Evolutionary conservation across 2,888 invertebrate species (phyloP), one percentile per base, ranked within the genome.

Genomic region (Desoria tigrina): DNA sequence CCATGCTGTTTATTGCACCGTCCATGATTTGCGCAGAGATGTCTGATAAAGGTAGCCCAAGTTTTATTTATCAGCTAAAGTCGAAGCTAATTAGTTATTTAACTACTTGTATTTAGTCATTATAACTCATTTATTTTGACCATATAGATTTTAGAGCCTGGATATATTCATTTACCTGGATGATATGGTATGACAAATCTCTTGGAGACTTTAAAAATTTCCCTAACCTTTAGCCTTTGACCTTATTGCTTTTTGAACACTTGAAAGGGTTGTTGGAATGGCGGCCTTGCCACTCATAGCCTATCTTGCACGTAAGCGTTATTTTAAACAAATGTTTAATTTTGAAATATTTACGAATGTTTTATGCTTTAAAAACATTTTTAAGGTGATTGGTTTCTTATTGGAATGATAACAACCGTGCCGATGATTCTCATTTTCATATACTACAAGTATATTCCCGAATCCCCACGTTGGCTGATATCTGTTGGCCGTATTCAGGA

Each of bases 261-360:
- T n/a, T n/a, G n/a, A n/a, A n/a, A n/a, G n/a, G n/a, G 75, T 76
- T 0, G 45, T 75, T 6, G 78, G 79, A 42, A 76, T 78, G 71
- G 77, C 77, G 18, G 32, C 76, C 9, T 62, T 79, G 16, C 77
- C 79, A 0, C 68, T 78, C 16, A 56, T 78, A 0, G 79, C 78
- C 16, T 79, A 77, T 69, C 60, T 77, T 11, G 39, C 16, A 11
- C 39, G 39, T n/a, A n/a, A n/a, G n/a, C n/a, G n/a, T n/a, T n/a
- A n/a, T n/a, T n/a, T n/a, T n/a, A n/a, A n/a, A n/a, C n/a, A n/a
- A n/a, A n/a, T n/a, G n/a, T n/a, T n/a, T n/a, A n/a, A n/a, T n/a
- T n/a, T n/a, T n/a, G n/a, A n/a, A n/a, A n/a, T n/a, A n/a, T n/a
- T n/a, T n/a, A n/a, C n/a, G n/a, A n/a, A n/a, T n/a, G n/a, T n/a